Base-by-base conservation (phyloP, 2,113 vertebrate genomes). In the Lepus timidus region DNA sequence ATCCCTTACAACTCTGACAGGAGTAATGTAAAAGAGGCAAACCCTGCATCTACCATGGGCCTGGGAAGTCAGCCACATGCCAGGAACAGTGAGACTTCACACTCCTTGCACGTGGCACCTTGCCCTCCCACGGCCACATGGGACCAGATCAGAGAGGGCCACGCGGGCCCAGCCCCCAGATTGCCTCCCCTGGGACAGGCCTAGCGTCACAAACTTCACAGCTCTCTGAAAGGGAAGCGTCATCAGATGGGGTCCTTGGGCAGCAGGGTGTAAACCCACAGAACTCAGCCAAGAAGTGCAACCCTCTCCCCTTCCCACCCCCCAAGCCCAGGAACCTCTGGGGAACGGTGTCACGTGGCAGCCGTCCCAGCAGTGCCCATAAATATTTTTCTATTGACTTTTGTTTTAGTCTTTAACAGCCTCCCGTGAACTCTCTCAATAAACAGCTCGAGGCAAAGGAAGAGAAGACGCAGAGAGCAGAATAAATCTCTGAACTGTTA, bases 381-480 rank as follows among this genome's bases (percentile, higher is more conserved):
- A 97, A 90, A 94, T 95, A 93, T 90, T 93, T 87, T 86, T 95
- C 86, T 95, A 94, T 92, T 92, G 96, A 91, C 87, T 96, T 96
- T 95, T 96, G 91, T 95, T 96, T 96, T 94, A 61, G 86, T 97
- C 95, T 97, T 98, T 98, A 98, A 98, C 95, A 94, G 96, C 97
- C 98, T 98, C 97, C 96, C 97, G 90, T 97, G 97, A 98, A 97
- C 97, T 97, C 95, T 95, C 97, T 97, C 96, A 98, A 97, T 98
- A 98, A 98, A 98, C 92, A 98, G 97, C 95, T 93, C 39, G 85
- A 97, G 96, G 96, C 96, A 96, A 98, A 97, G 96, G 97, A 97
- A 98, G 92, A 97, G 93, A 95, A 97, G 97, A 97, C 96, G 93
- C 96, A 88, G 98, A 96, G 97, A 97, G 96, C 97, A 97, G 97